Evolutionary conservation across 1,140 invertebrate genomes (phyloP), one percentile per base, ranked within the genome.

Genomic region (Vanessa tameamea): DNA sequence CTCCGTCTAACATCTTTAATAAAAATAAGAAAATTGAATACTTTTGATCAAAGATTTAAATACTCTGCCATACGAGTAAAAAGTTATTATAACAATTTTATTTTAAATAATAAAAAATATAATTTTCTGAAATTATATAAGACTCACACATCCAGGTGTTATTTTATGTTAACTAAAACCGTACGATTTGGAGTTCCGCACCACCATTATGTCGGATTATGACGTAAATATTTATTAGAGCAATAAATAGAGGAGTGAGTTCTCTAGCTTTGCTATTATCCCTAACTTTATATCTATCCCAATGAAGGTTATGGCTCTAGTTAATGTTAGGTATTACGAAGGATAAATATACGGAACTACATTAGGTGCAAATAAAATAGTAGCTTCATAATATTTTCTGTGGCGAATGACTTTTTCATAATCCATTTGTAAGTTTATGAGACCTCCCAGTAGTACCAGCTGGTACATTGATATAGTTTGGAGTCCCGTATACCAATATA

Each of bases 171-270:
- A 68, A 67, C 72, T 75, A 68, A 77, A 79, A 78, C 75, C 64
- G 53, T 65, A 67, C 70, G 66, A 77, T 80, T 76, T 72, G 55
- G 77, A 79, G 78, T 76, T 78, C 78, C 75, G 70, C 72, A 78
- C 77, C 72, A 78, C 79, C 87, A 87, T 89, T 86, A 85, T 83
- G 81, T 78, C 65, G 86, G 85, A 87, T 89, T 89, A 89, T 89
- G 86, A 87, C 80, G 87, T 88, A 89, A 89, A 87, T 86, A 87
- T 87, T 84, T 87, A 89, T 87, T 84, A 87, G 78, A 64, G 81
- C 79, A 83, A 85, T 87, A 89, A 88, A 89, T 85, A 85, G 77
- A 79, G 61, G 79, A 77, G 80, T 80, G 81, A 67, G 76, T 78
- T 82, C 78, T 76, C 76, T 75, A 75, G 79, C 70, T 79, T 76